Percentiles rank a stretch among this genome's conserved stretches.
Conservation (phyloP, 2,797 vertebrate species). For the Heteromormyrus szaboi region DNA sequence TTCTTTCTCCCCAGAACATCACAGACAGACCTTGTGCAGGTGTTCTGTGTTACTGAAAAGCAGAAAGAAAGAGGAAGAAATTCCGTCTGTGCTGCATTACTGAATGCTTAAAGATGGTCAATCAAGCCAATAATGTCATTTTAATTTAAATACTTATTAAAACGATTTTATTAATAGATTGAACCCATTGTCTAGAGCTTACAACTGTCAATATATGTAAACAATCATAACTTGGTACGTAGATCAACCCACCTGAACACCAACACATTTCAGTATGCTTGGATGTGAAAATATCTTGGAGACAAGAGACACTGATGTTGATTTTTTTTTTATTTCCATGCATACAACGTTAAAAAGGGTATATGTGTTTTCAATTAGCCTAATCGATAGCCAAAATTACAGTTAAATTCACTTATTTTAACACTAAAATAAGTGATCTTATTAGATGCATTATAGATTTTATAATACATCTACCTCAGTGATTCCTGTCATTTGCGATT, state of each 20-base stretch:
- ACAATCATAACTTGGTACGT: neutral
- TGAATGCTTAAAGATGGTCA: neutral
- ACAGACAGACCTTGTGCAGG: neutral
- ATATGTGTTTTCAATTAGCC: neutral
- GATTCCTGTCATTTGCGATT: neutral
- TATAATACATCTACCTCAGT: neutral
- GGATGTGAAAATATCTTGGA: neutral
- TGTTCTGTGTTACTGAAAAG: neutral
- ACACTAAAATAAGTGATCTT: neutral
- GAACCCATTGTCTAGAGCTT: neutral
- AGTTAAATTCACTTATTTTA: neutral
- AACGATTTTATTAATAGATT: neutral
- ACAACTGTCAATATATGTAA: neutral
- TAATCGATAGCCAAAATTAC: neutral
- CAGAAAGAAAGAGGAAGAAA: neutral
- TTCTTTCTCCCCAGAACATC: neutral
- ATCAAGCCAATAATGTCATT: neutral
- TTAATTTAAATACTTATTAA: neutral
- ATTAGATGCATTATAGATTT: neutral
- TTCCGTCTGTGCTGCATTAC: neutral
- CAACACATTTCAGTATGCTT: neutral
- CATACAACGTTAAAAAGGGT: neutral
- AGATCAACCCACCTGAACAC: neutral
- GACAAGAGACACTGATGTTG: neutral
- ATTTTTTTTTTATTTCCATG: neutral